Conservation (phyloP, 2,797 vertebrate species). For the Xerus rutilus region DNA sequence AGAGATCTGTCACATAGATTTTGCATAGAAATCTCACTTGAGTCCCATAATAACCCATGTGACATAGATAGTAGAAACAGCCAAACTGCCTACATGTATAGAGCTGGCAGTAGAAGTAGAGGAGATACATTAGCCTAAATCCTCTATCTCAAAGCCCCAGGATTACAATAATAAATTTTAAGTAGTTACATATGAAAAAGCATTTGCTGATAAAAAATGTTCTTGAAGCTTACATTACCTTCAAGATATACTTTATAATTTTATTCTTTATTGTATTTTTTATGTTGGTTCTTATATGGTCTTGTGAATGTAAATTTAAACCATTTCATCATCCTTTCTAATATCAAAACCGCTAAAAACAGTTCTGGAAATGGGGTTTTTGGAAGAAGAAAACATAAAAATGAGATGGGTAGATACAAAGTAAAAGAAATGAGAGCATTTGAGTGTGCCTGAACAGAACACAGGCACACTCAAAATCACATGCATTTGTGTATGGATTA, state of each 20-base stretch:
- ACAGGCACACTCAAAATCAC: background rate
- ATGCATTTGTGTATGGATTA: background rate
- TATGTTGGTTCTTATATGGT: background rate
- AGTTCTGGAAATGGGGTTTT: background rate
- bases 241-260: background rate
- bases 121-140: background rate
- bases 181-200: background rate
- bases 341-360: background rate
- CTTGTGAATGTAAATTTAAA: background rate
- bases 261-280: background rate
- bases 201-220: constrained; percentile 17
- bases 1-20: background rate
- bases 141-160: background rate
- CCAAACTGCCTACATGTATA: background rate
- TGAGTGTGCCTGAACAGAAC: background rate
- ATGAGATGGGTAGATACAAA: background rate
- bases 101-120: background rate
- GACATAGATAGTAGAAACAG: background rate
- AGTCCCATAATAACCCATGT: background rate
- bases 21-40: background rate
- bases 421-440: background rate
- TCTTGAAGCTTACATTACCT: background rate
- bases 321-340: background rate
- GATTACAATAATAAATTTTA: background rate
- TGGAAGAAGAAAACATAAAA: constrained; percentile 26